Percentiles rank a stretch among this genome's conserved stretches.
Conservation (phyloP, 2,797 vertebrate species). For the Cossypha niveicapilla region DNA sequence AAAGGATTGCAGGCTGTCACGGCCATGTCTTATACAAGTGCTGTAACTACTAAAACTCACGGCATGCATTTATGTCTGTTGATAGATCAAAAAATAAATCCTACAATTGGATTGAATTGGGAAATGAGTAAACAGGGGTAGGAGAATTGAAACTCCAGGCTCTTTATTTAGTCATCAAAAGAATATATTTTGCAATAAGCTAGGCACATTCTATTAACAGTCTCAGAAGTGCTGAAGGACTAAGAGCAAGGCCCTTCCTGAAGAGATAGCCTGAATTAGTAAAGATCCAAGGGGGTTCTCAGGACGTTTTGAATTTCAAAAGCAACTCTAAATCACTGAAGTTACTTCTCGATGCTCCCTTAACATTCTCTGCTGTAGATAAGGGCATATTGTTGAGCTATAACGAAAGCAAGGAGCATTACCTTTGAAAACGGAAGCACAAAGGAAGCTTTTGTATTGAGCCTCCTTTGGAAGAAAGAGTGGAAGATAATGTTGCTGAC, state of each 20-base stretch:
- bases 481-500: background rate
- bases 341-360: background rate
- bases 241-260: background rate
- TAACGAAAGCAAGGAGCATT: background rate
- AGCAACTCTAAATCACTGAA: background rate
- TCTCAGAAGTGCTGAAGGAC: background rate
- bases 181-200: conserved; percentile 2
- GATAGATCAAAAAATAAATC: background rate
- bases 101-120: background rate
- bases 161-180: conserved; percentile 33
- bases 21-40: background rate
- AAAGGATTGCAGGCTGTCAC: background rate
- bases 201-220: background rate
- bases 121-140: background rate
- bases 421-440: background rate
- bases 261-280: conserved; percentile 9
- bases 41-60: background rate
- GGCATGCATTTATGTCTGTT: background rate
- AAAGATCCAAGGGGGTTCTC: background rate
- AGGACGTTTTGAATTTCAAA: conserved; percentile 18
- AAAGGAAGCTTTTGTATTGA: background rate
- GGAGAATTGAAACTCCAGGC: background rate
- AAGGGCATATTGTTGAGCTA: background rate
- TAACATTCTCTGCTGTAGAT: background rate
- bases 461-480: background rate